These are phyloP conservation scores for Epinephelus lanceolatus DNA, from an alignment of 2,113 vertebrate genomes.

Conservation along the genomic window DNA sequence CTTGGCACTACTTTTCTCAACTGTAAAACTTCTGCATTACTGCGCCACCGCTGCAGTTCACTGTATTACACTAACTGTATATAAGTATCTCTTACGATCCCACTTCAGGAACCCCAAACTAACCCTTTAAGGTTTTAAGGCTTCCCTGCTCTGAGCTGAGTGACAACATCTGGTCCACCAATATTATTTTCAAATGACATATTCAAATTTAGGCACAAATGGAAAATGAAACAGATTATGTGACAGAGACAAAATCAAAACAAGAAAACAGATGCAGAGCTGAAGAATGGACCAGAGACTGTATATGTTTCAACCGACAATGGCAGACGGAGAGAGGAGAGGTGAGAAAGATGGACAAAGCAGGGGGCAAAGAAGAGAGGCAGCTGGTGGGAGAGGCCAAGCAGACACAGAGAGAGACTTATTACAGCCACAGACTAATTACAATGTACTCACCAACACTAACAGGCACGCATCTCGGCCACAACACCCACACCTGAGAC, in stretches of 20 bases:
- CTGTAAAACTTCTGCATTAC: no score
- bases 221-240: neutral
- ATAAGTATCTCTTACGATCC: no score
- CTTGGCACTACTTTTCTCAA: no score
- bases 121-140: neutral
- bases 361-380: conserved; percentile 44
- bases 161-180: neutral
- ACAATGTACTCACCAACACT: conserved; percentile 89
- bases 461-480: conserved; percentile 92
- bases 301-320: conserved; percentile 52
- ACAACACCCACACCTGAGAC: conserved; percentile 94
- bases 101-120: no score
- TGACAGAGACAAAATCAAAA: neutral
- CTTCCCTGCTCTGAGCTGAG: neutral
- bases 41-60: no score
- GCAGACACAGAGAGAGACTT: conserved; percentile 57
- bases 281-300: neutral
- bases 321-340: conserved; percentile 81
- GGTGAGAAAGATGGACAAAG: conserved; percentile 77
- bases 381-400: conserved; percentile 62
- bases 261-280: conserved; percentile 9
- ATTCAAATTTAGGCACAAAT: neutral
- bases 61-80: no score
- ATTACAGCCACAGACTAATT: conserved; percentile 94
- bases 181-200: neutral